These are phyloP conservation scores for Cynocephalus volans DNA, from an alignment of 2,113 vertebrate species.

Conservation along the genomic window DNA sequence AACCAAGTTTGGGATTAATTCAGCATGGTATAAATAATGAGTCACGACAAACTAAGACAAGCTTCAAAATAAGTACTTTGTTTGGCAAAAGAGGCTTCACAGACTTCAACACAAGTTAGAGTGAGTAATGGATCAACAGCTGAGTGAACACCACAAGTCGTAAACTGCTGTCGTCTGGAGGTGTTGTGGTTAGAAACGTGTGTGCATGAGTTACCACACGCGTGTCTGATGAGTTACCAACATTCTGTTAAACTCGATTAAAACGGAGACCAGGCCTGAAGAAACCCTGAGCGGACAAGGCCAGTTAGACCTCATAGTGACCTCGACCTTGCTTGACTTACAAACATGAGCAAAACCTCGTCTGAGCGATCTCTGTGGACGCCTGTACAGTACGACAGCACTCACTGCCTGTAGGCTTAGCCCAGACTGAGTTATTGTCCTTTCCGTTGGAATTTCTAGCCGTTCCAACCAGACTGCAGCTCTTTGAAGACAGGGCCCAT, in stretches of 20 bases:
- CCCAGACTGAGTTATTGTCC: background rate
- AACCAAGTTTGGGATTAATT: background rate
- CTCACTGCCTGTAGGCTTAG: background rate
- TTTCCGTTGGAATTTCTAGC: slow-evolving; percentile 1
- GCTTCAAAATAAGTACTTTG: background rate
- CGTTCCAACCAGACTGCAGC: background rate
- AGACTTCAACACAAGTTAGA: background rate
- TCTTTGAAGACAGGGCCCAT: background rate
- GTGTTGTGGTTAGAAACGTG: too few species aligned
- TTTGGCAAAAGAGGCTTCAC: background rate
- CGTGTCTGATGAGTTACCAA: background rate
- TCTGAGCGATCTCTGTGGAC: background rate
- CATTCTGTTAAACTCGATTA: background rate
- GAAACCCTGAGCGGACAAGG: background rate
- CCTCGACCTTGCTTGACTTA: background rate
- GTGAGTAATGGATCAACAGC: background rate
- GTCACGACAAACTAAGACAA: background rate
- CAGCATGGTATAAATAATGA: background rate
- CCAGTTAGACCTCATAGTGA: background rate
- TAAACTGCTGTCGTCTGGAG: too few species aligned
- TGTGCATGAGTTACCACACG: too few species aligned
- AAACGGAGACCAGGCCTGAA: background rate
- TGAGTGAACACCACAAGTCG: too few species aligned
- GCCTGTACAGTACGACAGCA: background rate
- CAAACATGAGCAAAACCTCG: background rate